Conservation (phyloP, 2,113 vertebrate genomes). For the Urocynchramus pylzowi region DNA sequence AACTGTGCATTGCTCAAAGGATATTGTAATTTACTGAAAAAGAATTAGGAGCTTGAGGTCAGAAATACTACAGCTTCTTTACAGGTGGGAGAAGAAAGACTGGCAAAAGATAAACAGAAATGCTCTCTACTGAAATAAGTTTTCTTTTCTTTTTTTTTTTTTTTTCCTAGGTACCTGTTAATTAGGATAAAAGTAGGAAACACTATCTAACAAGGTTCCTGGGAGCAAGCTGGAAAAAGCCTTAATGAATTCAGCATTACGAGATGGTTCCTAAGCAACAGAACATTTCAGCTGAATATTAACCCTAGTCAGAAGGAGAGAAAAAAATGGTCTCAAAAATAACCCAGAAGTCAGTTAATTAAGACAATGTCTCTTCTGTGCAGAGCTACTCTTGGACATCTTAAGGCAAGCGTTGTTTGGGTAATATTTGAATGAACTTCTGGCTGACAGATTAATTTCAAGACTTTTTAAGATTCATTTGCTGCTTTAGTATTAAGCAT, state of each 20-base stretch:
- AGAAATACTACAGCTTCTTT: neutral
- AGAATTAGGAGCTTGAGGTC: neutral
- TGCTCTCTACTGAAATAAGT: neutral
- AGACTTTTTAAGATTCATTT: neutral
- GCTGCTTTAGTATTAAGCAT: neutral
- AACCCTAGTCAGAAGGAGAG: slow-evolving; percentile 40
- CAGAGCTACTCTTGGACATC: neutral
- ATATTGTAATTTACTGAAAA: neutral
- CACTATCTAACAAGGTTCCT: slow-evolving; percentile 63
- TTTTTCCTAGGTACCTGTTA: slow-evolving; percentile 51
- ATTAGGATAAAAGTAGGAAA: slow-evolving; percentile 72
- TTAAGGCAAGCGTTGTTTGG: neutral
- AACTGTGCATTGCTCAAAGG: neutral
- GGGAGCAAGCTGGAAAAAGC: slow-evolving; percentile 59
- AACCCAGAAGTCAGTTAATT: slow-evolving; percentile 20
- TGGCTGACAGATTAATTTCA: neutral
- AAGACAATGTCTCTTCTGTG: neutral
- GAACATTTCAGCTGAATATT: slow-evolving; percentile 57
- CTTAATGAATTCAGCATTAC: slow-evolving; percentile 70
- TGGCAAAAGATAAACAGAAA: slow-evolving; percentile 2
- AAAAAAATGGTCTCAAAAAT: neutral
- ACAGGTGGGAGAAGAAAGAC: neutral
- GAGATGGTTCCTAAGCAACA: slow-evolving; percentile 72
- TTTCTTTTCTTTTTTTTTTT: neutral
- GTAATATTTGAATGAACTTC: neutral